phyloP scores from a whole-genome alignment of 1,140 invertebrate genomes.

The Battus philenor region DNA sequence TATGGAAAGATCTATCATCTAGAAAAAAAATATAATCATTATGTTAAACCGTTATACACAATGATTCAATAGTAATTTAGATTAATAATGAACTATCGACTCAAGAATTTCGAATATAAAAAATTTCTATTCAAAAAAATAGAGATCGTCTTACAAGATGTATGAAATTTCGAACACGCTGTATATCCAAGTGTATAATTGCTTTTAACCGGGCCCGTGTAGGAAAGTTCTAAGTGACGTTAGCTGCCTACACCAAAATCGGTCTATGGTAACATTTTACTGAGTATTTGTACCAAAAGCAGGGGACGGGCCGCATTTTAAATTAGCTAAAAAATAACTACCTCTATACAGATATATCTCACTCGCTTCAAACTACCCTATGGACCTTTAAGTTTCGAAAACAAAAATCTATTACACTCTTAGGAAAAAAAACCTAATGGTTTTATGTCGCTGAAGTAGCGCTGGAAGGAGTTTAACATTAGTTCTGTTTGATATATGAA shows the following conservation, averaged over 20 bases:
- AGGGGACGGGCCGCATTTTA: conserved; percentile 37
- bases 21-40: conserved; percentile 10
- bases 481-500: too few relatives aligned
- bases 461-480: too few relatives aligned
- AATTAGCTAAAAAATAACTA: conserved; percentile 42
- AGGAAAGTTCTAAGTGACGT: too few relatives aligned
- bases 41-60: conserved; percentile 7
- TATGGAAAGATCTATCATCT: conserved; percentile 28
- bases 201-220: not conserved
- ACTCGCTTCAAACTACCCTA: conserved; percentile 34
- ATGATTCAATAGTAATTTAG: conserved; percentile 7
- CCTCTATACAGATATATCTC: conserved; percentile 47
- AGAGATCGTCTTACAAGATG: conserved; percentile 11
- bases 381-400: not conserved
- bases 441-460: too few relatives aligned
- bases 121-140: conserved; percentile 12
- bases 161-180: conserved; percentile 11
- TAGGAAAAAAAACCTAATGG: not conserved
- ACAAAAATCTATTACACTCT: not conserved
- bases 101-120: conserved; percentile 13
- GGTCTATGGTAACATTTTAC: conserved; percentile 12
- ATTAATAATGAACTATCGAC: conserved; percentile 4
- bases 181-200: conserved; percentile 1
- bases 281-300: conserved; percentile 68
- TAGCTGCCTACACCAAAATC: not conserved